Evolutionary conservation across 2,888 invertebrate genomes (phyloP), one percentile per base, ranked within the genome.

Genomic region (Monopis laevigella): DNA sequence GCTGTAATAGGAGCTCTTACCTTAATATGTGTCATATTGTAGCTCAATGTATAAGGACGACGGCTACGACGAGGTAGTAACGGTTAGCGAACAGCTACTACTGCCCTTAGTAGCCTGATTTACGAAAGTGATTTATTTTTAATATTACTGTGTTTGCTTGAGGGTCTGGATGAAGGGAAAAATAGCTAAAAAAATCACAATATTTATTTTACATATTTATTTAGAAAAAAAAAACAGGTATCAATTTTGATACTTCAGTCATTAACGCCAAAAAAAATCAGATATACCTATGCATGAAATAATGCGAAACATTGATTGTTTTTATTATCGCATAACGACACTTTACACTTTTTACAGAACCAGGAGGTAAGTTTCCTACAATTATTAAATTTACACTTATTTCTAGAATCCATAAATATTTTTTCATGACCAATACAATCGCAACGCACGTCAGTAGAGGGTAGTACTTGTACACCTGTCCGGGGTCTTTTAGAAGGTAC

Each of bases 291-390:
- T 48, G 51, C 49, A 46, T 49, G 50, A 50, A 51, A 43, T 52
- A 54, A 53, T 52, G 53, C 50, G 49, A 55, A 56, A 56, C 54
- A 56, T 49, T 46, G 48, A 39, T 55, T 55, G 46, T 55, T 54
- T 56, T 53, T 54, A 49, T 51, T 55, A 49, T 55, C 51, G 46
- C 55, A 54, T 50, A 56, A 51, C 29, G 51, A 54, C 35, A 58
- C 52, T 50, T 53, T 53, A 48, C 53, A 54, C 43, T 56, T 56
- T 51, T 48, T 53, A 48, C 53, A 54, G 40, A 53, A 42, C 51
- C 50, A 51, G 11, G 53, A 54, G 39, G 49, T 52, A 48, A 52
- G 50, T 52, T 53, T 53, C 44, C 51, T 52, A 51, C 55, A 54
- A 46, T 54, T 53, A 46, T 45, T 49, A 51, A 43, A 54, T 51